phyloP scores from a whole-genome alignment of 2,797 vertebrate species.

The Xerus rutilus region DNA sequence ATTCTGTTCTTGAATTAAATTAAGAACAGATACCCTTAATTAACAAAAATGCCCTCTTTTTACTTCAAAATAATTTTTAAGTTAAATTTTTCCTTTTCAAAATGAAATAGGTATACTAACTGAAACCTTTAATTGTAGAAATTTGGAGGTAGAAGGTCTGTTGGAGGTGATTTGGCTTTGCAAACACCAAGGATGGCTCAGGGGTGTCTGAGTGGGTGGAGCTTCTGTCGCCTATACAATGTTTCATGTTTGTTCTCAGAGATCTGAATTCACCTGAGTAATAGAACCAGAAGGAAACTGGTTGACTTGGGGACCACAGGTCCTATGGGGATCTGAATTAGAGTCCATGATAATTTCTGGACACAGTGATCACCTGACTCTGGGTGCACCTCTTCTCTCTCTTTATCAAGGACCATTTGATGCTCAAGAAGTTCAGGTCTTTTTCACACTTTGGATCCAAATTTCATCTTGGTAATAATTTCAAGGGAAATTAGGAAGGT shows the following conservation, averaged over 20 bases:
- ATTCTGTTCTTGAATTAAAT: background rate
- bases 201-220: background rate
- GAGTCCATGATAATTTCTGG: background rate
- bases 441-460: background rate
- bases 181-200: background rate
- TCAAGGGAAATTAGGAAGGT: background rate
- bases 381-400: background rate
- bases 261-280: background rate
- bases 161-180: background rate
- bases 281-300: background rate
- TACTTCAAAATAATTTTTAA: background rate
- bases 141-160: background rate
- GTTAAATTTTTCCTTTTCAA: background rate
- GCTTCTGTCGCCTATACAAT: background rate
- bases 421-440: background rate
- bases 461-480: slow-evolving; percentile 3
- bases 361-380: background rate
- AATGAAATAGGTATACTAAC: background rate
- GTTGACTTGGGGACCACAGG: background rate
- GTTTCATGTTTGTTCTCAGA: background rate
- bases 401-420: background rate
- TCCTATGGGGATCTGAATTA: background rate
- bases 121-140: background rate
- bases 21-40: background rate
- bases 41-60: background rate